Conservation (phyloP, 2,113 vertebrate genomes). For the Percopsis transmontana region DNA sequence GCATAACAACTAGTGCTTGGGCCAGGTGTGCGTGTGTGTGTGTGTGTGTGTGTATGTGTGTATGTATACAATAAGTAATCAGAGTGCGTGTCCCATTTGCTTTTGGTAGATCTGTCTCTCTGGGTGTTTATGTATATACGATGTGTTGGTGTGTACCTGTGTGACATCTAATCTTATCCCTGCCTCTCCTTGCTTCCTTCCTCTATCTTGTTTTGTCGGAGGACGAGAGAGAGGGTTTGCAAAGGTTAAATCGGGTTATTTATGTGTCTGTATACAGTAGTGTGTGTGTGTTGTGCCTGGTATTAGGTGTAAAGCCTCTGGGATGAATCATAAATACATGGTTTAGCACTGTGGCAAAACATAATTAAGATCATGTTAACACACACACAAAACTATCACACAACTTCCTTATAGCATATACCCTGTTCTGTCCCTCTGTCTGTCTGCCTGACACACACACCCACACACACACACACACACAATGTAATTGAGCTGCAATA, state of each 20-base stretch:
- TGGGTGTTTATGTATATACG: slow-evolving; percentile 6
- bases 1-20: neutral
- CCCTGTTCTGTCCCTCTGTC: neutral
- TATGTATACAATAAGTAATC: neutral
- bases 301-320: slow-evolving; percentile 10
- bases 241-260: slow-evolving; percentile 17
- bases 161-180: neutral
- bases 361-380: slow-evolving; percentile 49
- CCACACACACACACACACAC: slow-evolving; percentile 7
- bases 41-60: neutral
- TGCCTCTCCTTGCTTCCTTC: neutral
- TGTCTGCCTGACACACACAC: neutral
- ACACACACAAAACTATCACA: neutral
- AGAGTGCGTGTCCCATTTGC: too few species aligned
- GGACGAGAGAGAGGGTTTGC: slow-evolving; percentile 29
- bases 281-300: slow-evolving; percentile 17
- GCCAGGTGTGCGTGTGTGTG: neutral
- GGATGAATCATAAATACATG: slow-evolving; percentile 31
- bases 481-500: slow-evolving; percentile 1
- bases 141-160: slow-evolving; percentile 9
- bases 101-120: too few species aligned
- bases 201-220: neutral
- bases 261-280: slow-evolving; percentile 8
- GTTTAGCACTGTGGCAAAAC: slow-evolving; percentile 22
- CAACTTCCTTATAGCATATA: slow-evolving; percentile 6